Base-by-base conservation (phyloP, 2,888 invertebrate genomes). In the Diaperis boleti region DNA sequence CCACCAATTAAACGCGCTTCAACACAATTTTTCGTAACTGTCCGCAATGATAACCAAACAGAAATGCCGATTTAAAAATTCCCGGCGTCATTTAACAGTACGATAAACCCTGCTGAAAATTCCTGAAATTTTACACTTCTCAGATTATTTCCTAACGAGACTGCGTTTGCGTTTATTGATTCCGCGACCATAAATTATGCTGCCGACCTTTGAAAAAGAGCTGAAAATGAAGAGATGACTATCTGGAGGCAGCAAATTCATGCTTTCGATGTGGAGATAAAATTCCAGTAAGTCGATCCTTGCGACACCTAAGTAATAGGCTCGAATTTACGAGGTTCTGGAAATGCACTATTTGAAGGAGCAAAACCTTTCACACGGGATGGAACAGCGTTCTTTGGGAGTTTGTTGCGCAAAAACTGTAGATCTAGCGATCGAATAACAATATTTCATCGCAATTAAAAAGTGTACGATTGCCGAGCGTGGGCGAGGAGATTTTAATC, bases 291-390 rank as follows among this genome's bases (percentile, higher is more conserved):
- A 42, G 42, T 42, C n/a, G 17, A 42, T 17, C 18, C 17, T 42
- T 42, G 20, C 42, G 20, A 20, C 42, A 42, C 42, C 18, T 42
- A 10, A 20, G 11, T 41, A 41, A 17, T 17, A 41, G 41, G 4
- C 31, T 6, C 17, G n/a, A 11, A 42, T 42, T 42, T 42, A 42
- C 20, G 42, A 10, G 42, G 17, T 41, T 17, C 41, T 41, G 41
- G 8, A 42, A 42, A 42, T 11, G 13, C 11, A 2, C 5, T n/a
- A n/a, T n/a, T n/a, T n/a, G n/a, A n/a, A n/a, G n/a, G 33, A 33
- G 11, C 8, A 18, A 18, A 42, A 42, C 42, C 42, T 42, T 42
- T 42, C 42, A 42, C 42, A 42, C 42, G n/a, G n/a, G n/a, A n/a
- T 33, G 11, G 26, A 26, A 26, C 5, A 10, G 11, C 13, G 33